Evolutionary conservation across 2,888 invertebrate genomes (phyloP).

Genomic region (Chalcosyrphus nemorum): DNA sequence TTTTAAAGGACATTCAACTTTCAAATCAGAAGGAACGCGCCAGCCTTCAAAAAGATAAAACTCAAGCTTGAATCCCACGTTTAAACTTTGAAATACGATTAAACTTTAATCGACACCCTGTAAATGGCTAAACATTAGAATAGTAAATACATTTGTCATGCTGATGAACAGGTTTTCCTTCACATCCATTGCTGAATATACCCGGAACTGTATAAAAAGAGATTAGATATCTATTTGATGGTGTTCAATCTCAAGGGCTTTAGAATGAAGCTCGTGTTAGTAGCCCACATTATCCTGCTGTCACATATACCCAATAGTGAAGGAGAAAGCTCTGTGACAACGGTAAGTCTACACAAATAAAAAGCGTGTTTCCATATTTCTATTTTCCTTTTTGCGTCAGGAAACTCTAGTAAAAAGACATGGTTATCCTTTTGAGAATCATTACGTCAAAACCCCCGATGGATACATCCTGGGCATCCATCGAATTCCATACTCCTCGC

Average conservation of each 20-base stretch:
- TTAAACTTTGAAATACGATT: too few relatives aligned
- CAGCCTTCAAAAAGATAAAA: too few relatives aligned
- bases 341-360: conserved; percentile 73
- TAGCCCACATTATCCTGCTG: background rate
- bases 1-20: too few relatives aligned
- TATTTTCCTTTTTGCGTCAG: conserved; percentile 30
- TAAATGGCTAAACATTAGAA: too few relatives aligned
- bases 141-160: too few relatives aligned
- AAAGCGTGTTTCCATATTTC: conserved; percentile 33
- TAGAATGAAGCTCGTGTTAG: conserved; percentile 21
- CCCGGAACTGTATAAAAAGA: background rate
- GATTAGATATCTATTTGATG: background rate
- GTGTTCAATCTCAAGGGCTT: conserved; percentile 4
- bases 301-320: conserved; percentile 7
- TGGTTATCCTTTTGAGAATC: conserved; percentile 81
- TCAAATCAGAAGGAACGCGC: too few relatives aligned
- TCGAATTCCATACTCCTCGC: conserved; percentile 77
- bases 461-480: conserved; percentile 78
- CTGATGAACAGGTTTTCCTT: too few relatives aligned
- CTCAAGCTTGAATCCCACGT: too few relatives aligned
- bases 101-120: too few relatives aligned
- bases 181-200: too few relatives aligned
- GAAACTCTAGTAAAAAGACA: conserved; percentile 17
- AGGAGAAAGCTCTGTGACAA: conserved; percentile 74
- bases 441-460: conserved; percentile 83